Percentiles rank a stretch among this genome's conserved stretches.
Evolutionary conservation across 1,140 invertebrate genomes (phyloP).

Genomic region (Hyphantria cunea): DNA sequence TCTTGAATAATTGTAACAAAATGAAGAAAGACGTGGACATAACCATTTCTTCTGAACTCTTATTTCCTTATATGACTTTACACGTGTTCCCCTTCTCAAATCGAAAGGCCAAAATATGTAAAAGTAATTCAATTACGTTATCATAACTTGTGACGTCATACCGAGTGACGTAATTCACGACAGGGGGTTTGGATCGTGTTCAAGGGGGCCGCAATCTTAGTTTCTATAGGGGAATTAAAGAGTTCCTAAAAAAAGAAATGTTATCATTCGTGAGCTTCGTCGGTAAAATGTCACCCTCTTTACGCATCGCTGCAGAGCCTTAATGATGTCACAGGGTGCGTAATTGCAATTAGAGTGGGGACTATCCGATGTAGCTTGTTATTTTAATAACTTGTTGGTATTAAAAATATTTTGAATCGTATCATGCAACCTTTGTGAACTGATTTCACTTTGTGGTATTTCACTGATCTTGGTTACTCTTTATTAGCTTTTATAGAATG

Average conservation of each 20-base stretch:
- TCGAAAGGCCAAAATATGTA: neutral
- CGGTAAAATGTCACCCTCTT: neutral
- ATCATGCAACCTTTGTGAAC: too few relatives aligned
- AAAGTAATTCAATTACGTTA: neutral
- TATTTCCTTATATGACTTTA: too few relatives aligned
- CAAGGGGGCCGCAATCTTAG: neutral
- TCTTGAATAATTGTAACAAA: too few relatives aligned
- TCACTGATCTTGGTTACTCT: too few relatives aligned
- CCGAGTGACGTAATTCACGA: conserved; percentile 18
- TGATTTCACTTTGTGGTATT: too few relatives aligned
- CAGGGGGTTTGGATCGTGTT: neutral
- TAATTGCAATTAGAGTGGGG: neutral
- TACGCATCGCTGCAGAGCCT: neutral
- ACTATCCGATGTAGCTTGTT: too few relatives aligned
- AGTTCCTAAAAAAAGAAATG: neutral
- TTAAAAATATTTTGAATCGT: too few relatives aligned
- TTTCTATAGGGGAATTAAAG: conserved; percentile 1
- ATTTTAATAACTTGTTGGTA: too few relatives aligned
- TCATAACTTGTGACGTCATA: conserved; percentile 14
- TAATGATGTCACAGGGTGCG: neutral
- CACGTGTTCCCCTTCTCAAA: neutral
- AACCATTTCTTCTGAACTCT: too few relatives aligned
- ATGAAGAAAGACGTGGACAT: too few relatives aligned
- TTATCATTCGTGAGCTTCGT: neutral
- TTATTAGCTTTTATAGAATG: too few relatives aligned